A percentile compares a stretch with the other conserved stretches of the same genome.
Evolutionary conservation across 2,113 vertebrate genomes (phyloP).

Genomic region (Syngnathoides biaculeatus): DNA sequence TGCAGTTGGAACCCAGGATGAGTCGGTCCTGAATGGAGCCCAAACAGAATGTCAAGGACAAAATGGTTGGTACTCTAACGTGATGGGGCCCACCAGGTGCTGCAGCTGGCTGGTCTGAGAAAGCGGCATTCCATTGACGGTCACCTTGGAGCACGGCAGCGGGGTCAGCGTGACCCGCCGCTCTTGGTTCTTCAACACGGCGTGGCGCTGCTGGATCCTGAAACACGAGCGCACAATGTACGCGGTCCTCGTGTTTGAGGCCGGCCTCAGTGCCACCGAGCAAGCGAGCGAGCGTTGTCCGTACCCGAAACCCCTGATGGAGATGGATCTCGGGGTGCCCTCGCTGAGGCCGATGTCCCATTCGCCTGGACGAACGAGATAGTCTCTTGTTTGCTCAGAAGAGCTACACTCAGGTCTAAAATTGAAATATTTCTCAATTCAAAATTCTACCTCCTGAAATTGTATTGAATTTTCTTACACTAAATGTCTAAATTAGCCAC

Average conservation of each 20-base stretch:
- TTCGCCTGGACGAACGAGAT: conserved; percentile 67
- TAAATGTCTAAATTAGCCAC: no score
- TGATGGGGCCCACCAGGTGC: conserved; percentile 73
- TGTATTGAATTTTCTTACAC: no score
- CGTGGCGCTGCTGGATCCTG: conserved; percentile 83
- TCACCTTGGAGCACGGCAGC: conserved; percentile 72
- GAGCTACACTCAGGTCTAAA: no score
- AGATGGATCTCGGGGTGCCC: conserved; percentile 65
- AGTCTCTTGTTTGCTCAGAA: not conserved
- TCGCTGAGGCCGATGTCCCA: conserved; percentile 76
- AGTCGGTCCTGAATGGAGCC: conserved; percentile 74
- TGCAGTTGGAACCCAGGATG: conserved; percentile 82
- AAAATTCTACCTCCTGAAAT: no score
- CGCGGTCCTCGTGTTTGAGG: not conserved
- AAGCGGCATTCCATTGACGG: conserved; percentile 75
- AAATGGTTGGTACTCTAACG: not conserved
- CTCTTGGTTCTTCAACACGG: conserved; percentile 76
- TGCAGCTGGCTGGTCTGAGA: conserved; percentile 72
- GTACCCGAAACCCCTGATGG: conserved; percentile 81
- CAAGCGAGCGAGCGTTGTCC: no score
- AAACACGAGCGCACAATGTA: conserved; percentile 5
- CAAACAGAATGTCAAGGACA: not conserved
- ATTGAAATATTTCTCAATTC: no score
- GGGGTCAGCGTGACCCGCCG: conserved; percentile 74
- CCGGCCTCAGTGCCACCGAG: not conserved